Base-by-base conservation (phyloP, 2,888 invertebrate species). In the Hyposoter dolosus region DNA sequence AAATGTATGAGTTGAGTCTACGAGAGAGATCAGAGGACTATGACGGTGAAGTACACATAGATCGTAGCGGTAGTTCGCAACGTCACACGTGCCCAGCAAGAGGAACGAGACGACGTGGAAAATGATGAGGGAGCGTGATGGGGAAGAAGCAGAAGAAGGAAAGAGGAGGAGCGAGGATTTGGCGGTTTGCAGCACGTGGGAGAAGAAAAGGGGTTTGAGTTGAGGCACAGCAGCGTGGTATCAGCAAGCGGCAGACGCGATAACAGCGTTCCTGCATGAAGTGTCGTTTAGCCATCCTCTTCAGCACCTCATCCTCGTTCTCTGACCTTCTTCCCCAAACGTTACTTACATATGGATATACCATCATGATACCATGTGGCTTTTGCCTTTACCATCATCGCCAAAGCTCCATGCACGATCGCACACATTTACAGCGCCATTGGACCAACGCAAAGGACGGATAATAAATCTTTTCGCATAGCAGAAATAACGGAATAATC, bases 231-330 rank as follows among this genome's bases (percentile, higher is more conserved):
- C 87, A 68, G 81, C 80, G 63, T 80, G 88, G 85, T 91, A 91
- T 91, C 91, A 90, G 88, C 88, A 86, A 87, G 83, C 86, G 87
- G 86, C 91, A 91, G 90, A 88, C 92, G 89, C 91, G 91, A 91
- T 91, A 91, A 91, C 90, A 90, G 89, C 84, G 84, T 89, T 89
- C 89, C 84, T 88, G 89, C 89, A 91, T 89, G 89, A 91, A 91
- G 90, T 86, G 90, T 90, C 90, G 90, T 89, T 90, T 90, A 90
- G 88, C 87, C 87, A 80, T 84, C 85, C 89, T 84, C 86, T 82
- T 84, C 82, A 81, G 75, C 79, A 75, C 84, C 82, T 78, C 86
- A 83, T 83, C 83, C 83, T 77, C 78, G 40, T 82, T 71, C 82
- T 72, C 56, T 76, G 63, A 32, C 56, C 65, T 56, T 50, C 66